Conservation (phyloP, 2,113 vertebrate genomes). For the Silurus glanis region DNA sequence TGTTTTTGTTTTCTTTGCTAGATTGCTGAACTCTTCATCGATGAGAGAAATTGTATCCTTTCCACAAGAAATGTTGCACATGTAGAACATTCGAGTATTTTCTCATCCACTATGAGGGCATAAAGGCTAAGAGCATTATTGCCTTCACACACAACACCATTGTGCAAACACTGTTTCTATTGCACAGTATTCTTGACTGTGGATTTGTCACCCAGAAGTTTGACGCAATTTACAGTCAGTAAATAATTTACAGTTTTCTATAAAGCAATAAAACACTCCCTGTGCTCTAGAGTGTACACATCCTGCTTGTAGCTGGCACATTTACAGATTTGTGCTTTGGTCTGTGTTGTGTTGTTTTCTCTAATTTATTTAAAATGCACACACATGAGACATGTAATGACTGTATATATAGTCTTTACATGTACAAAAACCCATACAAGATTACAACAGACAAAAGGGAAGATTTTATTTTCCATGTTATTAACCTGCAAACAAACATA, state of each 20-base stretch:
- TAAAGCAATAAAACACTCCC: not conserved
- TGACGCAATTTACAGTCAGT: not conserved
- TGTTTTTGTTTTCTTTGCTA: constrained; percentile 58
- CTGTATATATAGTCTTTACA: not conserved
- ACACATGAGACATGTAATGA: not conserved
- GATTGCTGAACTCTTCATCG: constrained; percentile 79
- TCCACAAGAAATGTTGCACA: constrained; percentile 5
- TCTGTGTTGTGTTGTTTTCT: constrained; percentile 32
- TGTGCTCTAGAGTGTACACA: not conserved
- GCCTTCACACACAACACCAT: not conserved
- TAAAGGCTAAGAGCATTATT: not conserved
- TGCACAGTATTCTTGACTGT: not conserved
- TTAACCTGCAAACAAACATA: not conserved
- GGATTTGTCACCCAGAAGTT: not conserved
- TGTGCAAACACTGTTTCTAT: not conserved
- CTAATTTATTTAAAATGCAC: not conserved
- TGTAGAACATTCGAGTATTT: not conserved
- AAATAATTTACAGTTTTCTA: not conserved
- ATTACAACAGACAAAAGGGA: not conserved
- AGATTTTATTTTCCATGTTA: not conserved
- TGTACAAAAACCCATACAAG: not conserved
- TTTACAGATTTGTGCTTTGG: not conserved
- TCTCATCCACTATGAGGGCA: not conserved
- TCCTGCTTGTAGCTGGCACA: not conserved
- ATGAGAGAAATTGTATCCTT: constrained; percentile 81